phyloP scores from a whole-genome alignment of 2,113 vertebrate genomes.

The Silurus asotus region DNA sequence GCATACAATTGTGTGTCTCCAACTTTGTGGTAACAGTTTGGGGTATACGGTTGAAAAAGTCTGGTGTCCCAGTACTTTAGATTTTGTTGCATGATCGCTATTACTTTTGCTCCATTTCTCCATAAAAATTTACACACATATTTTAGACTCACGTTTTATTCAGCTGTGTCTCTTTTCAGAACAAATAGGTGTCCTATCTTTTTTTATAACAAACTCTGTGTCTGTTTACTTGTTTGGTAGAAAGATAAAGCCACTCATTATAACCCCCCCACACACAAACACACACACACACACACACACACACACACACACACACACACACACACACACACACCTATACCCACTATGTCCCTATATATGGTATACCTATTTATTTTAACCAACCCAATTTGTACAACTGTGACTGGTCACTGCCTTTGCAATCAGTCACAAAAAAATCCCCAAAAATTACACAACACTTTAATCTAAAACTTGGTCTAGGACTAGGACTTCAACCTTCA shows the following conservation, averaged over 20 bases:
- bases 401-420: not conserved
- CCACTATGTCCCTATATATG: not conserved
- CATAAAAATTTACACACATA: not conserved
- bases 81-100: not conserved
- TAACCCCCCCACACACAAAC: not conserved
- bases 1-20: too few species aligned
- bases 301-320: not conserved
- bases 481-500: too few species aligned
- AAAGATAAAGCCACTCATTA: not conserved
- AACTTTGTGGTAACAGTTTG: too few species aligned
- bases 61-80: too few species aligned
- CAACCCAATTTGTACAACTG: slow-evolving; percentile 11
- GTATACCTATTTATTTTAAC: not conserved
- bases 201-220: not conserved
- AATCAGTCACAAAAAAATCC: not conserved
- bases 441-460: not conserved
- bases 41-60: too few species aligned
- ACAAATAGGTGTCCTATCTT: not conserved
- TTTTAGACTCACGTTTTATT: not conserved
- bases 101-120: not conserved
- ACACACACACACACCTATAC: not conserved
- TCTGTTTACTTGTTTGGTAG: not conserved
- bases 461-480: not conserved
- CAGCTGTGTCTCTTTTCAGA: not conserved
- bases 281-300: not conserved